Evolutionary conservation across 2,797 vertebrate species (phyloP).

Genomic region (Esox lucius): DNA sequence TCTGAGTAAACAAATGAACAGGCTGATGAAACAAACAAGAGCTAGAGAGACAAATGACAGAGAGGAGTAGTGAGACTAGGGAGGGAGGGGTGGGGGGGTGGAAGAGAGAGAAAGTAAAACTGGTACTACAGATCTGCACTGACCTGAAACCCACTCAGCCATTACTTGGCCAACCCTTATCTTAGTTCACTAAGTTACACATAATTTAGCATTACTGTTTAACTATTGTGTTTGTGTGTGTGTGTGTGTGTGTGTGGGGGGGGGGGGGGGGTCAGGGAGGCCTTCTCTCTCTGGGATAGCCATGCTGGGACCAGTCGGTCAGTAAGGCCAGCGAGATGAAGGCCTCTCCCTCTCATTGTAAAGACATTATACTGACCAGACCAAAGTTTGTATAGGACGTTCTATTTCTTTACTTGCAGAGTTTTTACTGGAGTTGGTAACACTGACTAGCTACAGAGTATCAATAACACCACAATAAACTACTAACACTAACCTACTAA

Average conservation of each 20-base stretch:
- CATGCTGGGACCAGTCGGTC: slow-evolving; percentile 25
- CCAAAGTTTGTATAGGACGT: neutral
- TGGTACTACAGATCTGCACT: slow-evolving; percentile 36
- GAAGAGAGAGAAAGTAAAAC: slow-evolving; percentile 37
- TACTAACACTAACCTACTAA: too few relatives aligned
- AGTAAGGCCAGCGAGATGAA: slow-evolving; percentile 21
- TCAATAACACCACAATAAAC: too few relatives aligned
- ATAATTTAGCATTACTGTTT: neutral
- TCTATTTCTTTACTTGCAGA: too few relatives aligned
- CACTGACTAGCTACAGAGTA: too few relatives aligned
- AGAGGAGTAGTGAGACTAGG: slow-evolving; percentile 26
- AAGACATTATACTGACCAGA: slow-evolving; percentile 19
- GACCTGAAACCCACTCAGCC: neutral
- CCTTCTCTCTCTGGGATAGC: slow-evolving; percentile 23
- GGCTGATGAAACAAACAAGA: slow-evolving; percentile 54
- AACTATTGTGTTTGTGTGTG: neutral
- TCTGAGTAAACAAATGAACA: slow-evolving; percentile 57
- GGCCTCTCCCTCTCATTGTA: neutral
- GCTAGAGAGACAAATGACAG: slow-evolving; percentile 23
- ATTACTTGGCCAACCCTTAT: neutral
- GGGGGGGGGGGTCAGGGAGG: slow-evolving; percentile 1
- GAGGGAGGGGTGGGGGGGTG: slow-evolving; percentile 11
- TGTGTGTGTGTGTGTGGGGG: neutral
- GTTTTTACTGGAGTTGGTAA: too few relatives aligned
- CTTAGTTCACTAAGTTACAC: neutral